Conservation (phyloP, 2,888 invertebrate species). For the Macroteleia sp. region DNA sequence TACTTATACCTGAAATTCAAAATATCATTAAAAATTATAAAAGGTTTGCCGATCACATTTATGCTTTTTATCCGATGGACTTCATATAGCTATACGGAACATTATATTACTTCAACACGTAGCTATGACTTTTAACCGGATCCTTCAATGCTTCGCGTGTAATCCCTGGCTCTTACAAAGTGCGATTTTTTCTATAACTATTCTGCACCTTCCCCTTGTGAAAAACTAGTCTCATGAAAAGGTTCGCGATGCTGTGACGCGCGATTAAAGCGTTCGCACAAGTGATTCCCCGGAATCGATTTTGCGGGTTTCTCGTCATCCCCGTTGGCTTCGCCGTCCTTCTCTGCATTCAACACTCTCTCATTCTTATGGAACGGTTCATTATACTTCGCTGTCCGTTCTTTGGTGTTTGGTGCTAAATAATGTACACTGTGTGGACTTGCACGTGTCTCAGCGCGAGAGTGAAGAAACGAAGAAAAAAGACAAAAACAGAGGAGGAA, state of each 20-base stretch:
- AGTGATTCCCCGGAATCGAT: slow-evolving; percentile 66
- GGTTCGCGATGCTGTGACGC: slow-evolving; percentile 14
- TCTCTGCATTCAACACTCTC: slow-evolving; percentile 48
- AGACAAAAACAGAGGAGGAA: slow-evolving; percentile 17
- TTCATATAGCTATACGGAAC: no score
- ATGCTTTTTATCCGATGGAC: no score
- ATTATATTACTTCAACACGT: slow-evolving; percentile 37
- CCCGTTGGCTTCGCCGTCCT: slow-evolving; percentile 60
- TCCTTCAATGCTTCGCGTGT: slow-evolving; percentile 5
- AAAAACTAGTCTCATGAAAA: slow-evolving; percentile 8
- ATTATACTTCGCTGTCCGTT: slow-evolving; percentile 48
- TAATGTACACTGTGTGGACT: slow-evolving; percentile 57
- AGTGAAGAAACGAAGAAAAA: no score
- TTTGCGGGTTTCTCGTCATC: slow-evolving; percentile 65
- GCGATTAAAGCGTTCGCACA: slow-evolving; percentile 35
- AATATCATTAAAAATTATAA: no score
- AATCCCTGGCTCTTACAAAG: neutral
- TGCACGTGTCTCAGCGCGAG: slow-evolving; percentile 66
- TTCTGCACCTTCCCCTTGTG: neutral
- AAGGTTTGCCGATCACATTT: no score
- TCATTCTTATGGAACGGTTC: slow-evolving; percentile 36
- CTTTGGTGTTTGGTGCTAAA: slow-evolving; percentile 63
- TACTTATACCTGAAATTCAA: no score
- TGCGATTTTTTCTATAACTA: slow-evolving; percentile 17
- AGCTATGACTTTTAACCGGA: slow-evolving; percentile 15